Conservation (phyloP, 2,888 invertebrate species). For the Lasioglossum leucozonium region DNA sequence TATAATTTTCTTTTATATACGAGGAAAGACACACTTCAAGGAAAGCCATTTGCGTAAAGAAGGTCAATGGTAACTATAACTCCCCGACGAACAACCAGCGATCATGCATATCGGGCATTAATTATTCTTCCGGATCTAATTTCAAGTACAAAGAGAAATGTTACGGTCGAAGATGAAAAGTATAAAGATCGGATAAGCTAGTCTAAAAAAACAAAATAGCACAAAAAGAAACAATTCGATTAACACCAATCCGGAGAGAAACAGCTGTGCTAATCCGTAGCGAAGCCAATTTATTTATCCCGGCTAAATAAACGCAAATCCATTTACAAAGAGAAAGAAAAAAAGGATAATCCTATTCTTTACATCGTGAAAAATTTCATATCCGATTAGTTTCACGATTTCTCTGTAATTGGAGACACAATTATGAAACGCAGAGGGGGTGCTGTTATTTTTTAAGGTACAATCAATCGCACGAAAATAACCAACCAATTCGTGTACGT, state of each 20-base stretch:
- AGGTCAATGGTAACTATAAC: slow-evolving; percentile 9
- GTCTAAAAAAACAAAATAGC: background rate
- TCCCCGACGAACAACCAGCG: background rate
- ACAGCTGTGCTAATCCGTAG: background rate
- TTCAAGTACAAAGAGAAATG: background rate
- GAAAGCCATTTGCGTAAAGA: background rate
- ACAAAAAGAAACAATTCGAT: background rate
- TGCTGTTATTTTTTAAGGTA: too few relatives aligned
- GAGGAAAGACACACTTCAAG: background rate
- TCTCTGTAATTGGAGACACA: background rate
- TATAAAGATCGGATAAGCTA: background rate
- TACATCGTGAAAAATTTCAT: background rate
- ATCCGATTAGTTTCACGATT: background rate
- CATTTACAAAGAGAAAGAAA: background rate
- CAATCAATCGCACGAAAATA: background rate
- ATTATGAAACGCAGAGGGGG: background rate
- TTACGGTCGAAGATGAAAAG: background rate
- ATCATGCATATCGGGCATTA: background rate
- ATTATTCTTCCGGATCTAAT: background rate
- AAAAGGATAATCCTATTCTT: background rate
- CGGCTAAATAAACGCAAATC: background rate
- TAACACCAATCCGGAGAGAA: background rate
- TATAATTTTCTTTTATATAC: background rate
- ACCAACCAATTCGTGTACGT: background rate
- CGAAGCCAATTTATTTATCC: background rate